Percentiles rank a stretch among this genome's conserved stretches.
These are phyloP conservation scores for Sebastes minor DNA, from an alignment of 2,797 vertebrate species.

Conservation along the genomic window DNA sequence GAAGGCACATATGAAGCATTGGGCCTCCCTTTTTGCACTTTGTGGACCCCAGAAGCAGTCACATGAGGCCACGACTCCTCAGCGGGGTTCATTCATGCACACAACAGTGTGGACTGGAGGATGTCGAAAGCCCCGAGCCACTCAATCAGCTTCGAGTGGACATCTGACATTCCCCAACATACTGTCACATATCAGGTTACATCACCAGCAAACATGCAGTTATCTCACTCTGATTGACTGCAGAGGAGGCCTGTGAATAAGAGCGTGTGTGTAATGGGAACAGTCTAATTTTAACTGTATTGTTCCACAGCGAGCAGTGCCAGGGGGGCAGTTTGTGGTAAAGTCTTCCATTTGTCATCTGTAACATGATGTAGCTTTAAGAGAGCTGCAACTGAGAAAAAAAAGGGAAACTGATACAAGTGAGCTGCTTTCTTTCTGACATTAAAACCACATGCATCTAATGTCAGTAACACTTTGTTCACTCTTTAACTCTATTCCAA, in stretches of 20 bases:
- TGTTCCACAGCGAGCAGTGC: slow-evolving; percentile 47
- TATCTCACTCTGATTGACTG: slow-evolving; percentile 52
- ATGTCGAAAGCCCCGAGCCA: slow-evolving; percentile 37
- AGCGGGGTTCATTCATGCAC: slow-evolving; percentile 22
- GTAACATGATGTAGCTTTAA: slow-evolving; percentile 6
- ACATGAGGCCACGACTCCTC: slow-evolving; percentile 13
- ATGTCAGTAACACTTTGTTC: neutral
- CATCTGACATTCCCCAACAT: slow-evolving; percentile 77
- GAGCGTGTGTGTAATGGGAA: slow-evolving; percentile 52
- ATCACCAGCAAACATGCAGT: slow-evolving; percentile 70
- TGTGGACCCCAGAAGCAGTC: slow-evolving; percentile 4
- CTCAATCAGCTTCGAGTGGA: slow-evolving; percentile 59
- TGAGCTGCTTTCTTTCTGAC: neutral
- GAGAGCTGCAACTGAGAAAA: neutral
- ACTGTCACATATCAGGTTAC: slow-evolving; percentile 79
- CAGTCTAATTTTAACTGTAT: slow-evolving; percentile 71
- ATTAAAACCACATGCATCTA: neutral
- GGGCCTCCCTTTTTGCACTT: neutral
- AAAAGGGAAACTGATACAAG: neutral
- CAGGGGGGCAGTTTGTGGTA: slow-evolving; percentile 8
- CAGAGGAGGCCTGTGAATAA: slow-evolving; percentile 49
- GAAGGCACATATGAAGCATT: neutral
- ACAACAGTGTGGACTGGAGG: slow-evolving; percentile 23
- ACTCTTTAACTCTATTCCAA: neutral
- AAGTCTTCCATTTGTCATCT: slow-evolving; percentile 21